A percentile compares a stretch with the other conserved stretches of the same genome.
These are phyloP conservation scores for Ectemnius lituratus DNA, from an alignment of 2,888 invertebrate genomes.

Conservation along the genomic window DNA sequence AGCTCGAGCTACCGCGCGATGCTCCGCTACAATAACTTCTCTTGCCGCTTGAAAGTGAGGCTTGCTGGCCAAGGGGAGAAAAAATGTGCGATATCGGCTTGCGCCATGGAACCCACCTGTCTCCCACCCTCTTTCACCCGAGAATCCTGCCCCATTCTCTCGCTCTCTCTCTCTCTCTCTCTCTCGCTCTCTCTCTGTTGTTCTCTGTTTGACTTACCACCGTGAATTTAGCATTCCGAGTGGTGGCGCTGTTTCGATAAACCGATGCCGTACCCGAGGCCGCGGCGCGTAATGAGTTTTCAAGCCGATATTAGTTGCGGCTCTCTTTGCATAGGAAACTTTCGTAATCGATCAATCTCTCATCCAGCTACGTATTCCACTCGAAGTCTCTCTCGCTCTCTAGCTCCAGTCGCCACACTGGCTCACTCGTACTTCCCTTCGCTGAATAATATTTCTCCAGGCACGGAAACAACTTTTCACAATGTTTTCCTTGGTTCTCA, in stretches of 20 bases:
- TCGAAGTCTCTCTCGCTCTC: too few species aligned
- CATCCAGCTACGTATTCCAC: slow-evolving; percentile 42
- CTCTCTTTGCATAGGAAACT: slow-evolving; percentile 47
- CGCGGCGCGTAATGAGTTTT: slow-evolving; percentile 50
- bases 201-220: slow-evolving; percentile 1
- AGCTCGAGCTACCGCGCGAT: slow-evolving; percentile 16
- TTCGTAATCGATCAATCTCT: slow-evolving; percentile 61
- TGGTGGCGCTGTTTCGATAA: slow-evolving; percentile 21
- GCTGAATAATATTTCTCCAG: not conserved
- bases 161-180: not conserved
- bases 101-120: not conserved
- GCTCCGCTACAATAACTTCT: slow-evolving; percentile 18
- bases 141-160: too few species aligned
- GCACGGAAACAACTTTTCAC: not conserved
- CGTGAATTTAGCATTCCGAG: slow-evolving; percentile 4
- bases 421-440: not conserved
- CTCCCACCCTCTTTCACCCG: not conserved
- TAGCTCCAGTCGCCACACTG: not conserved
- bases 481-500: not conserved
- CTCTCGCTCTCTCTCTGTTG: not conserved
- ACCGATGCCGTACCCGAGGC: not conserved
- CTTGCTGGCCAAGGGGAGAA: not conserved
- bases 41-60: slow-evolving; percentile 13
- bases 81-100: not conserved
- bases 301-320: slow-evolving; percentile 48